Evolutionary conservation across 2,888 invertebrate species (phyloP).

Genomic region (Parasteatoda lunata): DNA sequence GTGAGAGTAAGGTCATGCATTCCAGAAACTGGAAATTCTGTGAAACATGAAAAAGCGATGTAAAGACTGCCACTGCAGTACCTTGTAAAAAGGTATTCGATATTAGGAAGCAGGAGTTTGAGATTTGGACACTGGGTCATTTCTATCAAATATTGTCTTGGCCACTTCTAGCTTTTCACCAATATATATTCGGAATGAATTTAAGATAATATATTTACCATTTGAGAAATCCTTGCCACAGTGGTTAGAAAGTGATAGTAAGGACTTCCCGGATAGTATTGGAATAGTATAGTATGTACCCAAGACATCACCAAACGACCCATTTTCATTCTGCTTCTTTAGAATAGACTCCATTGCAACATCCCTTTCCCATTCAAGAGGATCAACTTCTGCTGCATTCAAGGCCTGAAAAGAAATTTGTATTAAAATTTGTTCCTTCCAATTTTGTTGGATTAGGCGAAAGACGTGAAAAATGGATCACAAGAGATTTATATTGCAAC

Average conservation of each 20-base stretch:
- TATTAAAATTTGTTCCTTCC: not conserved
- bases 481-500: not conserved
- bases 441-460: not conserved
- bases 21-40: too few relatives aligned
- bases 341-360: not conserved
- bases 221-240: slow-evolving; percentile 5
- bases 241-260: not conserved
- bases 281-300: slow-evolving; percentile 45
- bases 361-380: not conserved
- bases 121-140: too few relatives aligned
- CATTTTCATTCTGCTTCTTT: not conserved
- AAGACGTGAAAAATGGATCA: not conserved
- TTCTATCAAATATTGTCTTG: too few relatives aligned
- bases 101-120: too few relatives aligned
- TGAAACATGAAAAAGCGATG: too few relatives aligned
- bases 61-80: too few relatives aligned
- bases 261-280: slow-evolving; percentile 13
- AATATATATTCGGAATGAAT: too few relatives aligned
- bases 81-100: too few relatives aligned
- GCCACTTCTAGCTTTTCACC: too few relatives aligned
- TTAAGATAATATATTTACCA: not conserved
- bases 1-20: too few relatives aligned
- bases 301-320: slow-evolving; percentile 46
- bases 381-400: slow-evolving; percentile 27
- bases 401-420: slow-evolving; percentile 29